Conservation (phyloP, 2,113 vertebrate species). For the Hippocampus zosterae region DNA sequence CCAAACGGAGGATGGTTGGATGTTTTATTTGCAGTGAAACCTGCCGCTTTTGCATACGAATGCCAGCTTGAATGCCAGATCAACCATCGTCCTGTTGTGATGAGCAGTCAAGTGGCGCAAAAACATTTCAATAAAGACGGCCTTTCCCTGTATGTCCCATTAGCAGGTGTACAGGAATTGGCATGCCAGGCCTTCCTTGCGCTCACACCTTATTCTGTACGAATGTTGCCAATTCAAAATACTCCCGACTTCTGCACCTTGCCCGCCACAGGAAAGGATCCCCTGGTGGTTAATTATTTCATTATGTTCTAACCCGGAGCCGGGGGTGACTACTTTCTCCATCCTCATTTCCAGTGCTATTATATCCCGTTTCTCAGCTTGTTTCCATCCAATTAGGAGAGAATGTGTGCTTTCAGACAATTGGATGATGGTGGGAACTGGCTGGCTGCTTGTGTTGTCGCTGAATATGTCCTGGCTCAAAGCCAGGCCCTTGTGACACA, state of each 20-base stretch:
- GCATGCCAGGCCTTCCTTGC: constrained; percentile 19
- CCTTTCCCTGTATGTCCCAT: constrained; percentile 18
- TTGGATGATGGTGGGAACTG: constrained; percentile 61
- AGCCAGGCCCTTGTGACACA: constrained; percentile 33
- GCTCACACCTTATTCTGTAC: constrained; percentile 26
- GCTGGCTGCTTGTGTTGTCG: constrained; percentile 32
- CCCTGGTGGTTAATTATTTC: constrained; percentile 64
- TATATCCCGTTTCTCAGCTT: constrained; percentile 47
- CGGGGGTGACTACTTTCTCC: constrained; percentile 38
- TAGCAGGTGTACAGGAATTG: constrained; percentile 32
- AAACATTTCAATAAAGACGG: constrained; percentile 10
- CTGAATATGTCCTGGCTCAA: constrained; percentile 35
- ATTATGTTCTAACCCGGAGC: constrained; percentile 48
- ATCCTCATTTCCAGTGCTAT: constrained; percentile 45
- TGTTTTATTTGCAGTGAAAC: constrained; percentile 14
- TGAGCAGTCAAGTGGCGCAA: neutral
- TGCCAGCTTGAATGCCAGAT: constrained; percentile 6
- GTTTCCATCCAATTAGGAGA: constrained; percentile 70
- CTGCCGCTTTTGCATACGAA: neutral
- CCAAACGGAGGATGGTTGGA: constrained; percentile 13
- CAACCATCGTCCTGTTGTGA: constrained; percentile 13
- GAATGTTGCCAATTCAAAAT: constrained; percentile 36
- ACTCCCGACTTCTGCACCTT: constrained; percentile 28
- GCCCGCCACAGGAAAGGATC: constrained; percentile 34
- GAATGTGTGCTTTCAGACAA: constrained; percentile 61